These are phyloP conservation scores for Ophioderma brevispina DNA, from an alignment of 35 echinoderm and acorn worm species.

Conservation along the genomic window DNA sequence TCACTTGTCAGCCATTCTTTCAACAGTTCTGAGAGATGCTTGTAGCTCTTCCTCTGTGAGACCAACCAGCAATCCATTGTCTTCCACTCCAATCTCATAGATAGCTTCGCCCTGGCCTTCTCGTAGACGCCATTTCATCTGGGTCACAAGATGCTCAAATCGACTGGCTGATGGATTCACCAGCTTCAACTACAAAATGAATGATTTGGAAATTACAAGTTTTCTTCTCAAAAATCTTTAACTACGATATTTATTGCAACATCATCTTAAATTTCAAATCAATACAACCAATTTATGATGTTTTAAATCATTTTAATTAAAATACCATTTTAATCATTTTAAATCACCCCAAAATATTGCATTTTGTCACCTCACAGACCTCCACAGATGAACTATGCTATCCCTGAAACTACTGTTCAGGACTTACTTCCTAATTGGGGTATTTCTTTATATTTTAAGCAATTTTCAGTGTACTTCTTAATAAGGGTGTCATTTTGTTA, in stretches of 20 bases:
- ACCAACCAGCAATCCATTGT: slow-evolving; percentile 93
- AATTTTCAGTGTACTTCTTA: too few species aligned
- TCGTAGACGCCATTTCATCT: slow-evolving; percentile 98
- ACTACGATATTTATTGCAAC: too few species aligned
- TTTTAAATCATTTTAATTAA: not conserved
- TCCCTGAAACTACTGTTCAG: too few species aligned
- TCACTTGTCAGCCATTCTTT: slow-evolving; percentile 90
- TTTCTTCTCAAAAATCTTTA: not conserved
- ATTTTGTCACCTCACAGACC: too few species aligned
- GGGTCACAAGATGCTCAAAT: slow-evolving; percentile 96
- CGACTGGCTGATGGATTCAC: slow-evolving; percentile 86
- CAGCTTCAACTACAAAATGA: slow-evolving; percentile 74
- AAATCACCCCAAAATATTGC: too few species aligned
- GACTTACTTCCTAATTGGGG: too few species aligned
- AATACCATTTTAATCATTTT: too few species aligned
- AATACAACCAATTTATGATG: not conserved
- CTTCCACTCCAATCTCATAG: slow-evolving; percentile 98
- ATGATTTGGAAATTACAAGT: not conserved
- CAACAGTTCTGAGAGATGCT: slow-evolving; percentile 72
- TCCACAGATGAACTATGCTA: too few species aligned
- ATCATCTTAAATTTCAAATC: too few species aligned
- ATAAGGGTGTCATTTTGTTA: too few species aligned
- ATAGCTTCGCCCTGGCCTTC: slow-evolving; percentile 97
- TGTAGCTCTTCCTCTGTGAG: slow-evolving; percentile 63
- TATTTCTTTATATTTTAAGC: too few species aligned